phyloP scores from a whole-genome alignment of 2,113 vertebrate species.

The Brachypodius melanocephalos region DNA sequence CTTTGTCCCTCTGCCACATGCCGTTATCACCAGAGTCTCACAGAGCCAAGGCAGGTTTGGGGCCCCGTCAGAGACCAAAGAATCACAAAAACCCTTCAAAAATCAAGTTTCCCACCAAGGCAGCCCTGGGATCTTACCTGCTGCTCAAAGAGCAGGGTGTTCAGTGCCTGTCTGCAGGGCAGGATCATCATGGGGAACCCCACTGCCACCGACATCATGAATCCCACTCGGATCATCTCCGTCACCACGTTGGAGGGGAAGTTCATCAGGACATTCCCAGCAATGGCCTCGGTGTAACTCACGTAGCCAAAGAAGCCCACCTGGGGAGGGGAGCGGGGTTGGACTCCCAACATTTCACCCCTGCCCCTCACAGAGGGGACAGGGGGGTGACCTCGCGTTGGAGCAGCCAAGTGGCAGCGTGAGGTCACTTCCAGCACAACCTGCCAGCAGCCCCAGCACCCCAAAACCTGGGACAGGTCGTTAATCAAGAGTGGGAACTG shows the following conservation, averaged over 20 bases:
- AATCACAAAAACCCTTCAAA: background rate
- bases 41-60: background rate
- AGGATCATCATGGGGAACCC: slow-evolving; percentile 99
- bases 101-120: background rate
- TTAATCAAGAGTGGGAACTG: background rate
- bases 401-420: background rate
- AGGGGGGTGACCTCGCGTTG: rapidly evolving
- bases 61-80: background rate
- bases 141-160: slow-evolving; percentile 96
- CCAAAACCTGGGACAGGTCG: rapidly evolving
- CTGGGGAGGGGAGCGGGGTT: slow-evolving; percentile 59
- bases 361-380: background rate
- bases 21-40: background rate
- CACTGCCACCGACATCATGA: slow-evolving; percentile 97
- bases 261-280: slow-evolving; percentile 94
- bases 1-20: background rate
- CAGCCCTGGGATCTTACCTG: slow-evolving; percentile 77
- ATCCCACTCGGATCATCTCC: slow-evolving; percentile 92
- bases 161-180: slow-evolving; percentile 94
- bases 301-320: slow-evolving; percentile 98
- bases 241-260: slow-evolving; percentile 97
- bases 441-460: background rate
- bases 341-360: background rate
- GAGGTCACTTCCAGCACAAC: background rate
- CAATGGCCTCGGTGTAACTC: slow-evolving; percentile 92